These are phyloP conservation scores for Fopius arisanus DNA, from an alignment of 1,140 invertebrate genomes.

Conservation along the genomic window DNA sequence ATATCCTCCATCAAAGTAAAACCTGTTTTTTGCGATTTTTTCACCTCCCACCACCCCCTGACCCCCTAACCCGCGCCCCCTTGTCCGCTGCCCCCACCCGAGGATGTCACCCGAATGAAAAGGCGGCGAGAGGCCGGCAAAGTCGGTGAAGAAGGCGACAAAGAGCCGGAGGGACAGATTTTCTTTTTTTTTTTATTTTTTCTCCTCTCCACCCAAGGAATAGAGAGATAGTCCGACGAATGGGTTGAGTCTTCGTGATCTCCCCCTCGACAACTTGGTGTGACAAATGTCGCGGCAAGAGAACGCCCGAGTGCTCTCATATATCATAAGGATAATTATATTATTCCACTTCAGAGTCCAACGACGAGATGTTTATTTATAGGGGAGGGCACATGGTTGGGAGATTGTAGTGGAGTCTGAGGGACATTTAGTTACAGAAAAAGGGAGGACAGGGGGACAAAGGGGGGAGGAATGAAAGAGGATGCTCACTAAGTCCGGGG, in stretches of 20 bases:
- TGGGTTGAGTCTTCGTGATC: slow-evolving; percentile 34
- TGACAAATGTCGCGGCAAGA: slow-evolving; percentile 50
- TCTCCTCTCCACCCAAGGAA: background rate
- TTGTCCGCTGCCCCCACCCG: too few relatives aligned
- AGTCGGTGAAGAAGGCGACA: background rate
- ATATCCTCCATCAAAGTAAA: slow-evolving; percentile 32
- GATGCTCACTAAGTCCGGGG: background rate
- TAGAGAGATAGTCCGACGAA: slow-evolving; percentile 27
- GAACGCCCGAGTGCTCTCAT: slow-evolving; percentile 45
- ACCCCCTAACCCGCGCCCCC: too few relatives aligned
- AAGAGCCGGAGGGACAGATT: background rate
- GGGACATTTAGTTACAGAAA: too few relatives aligned
- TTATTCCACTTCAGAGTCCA: slow-evolving; percentile 45
- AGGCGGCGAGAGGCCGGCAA: background rate
- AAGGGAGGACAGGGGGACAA: background rate
- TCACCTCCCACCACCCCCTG: too few relatives aligned
- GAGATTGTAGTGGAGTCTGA: background rate
- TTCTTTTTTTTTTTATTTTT: background rate
- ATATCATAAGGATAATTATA: slow-evolving; percentile 59
- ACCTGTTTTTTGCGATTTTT: background rate
- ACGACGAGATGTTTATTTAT: slow-evolving; percentile 46
- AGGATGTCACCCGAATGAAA: background rate
- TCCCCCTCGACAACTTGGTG: slow-evolving; percentile 27
- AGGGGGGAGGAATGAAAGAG: background rate
- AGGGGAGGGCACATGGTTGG: slow-evolving; percentile 33